These are phyloP conservation scores for Channa argus DNA, from an alignment of 2,113 vertebrate species.

Conservation along the genomic window DNA sequence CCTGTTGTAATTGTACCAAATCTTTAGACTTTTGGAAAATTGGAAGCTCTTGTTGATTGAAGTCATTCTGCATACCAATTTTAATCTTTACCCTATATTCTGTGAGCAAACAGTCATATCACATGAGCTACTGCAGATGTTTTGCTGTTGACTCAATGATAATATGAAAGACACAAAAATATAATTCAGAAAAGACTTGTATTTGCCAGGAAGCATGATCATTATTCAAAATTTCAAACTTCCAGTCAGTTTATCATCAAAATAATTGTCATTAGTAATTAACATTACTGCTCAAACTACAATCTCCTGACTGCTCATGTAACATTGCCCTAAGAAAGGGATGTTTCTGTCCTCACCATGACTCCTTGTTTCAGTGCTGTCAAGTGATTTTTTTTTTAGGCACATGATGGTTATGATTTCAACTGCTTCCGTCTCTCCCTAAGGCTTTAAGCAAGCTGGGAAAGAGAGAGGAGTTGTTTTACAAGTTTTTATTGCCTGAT, in stretches of 20 bases:
- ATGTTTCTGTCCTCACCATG: neutral
- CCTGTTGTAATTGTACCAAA: too few species aligned
- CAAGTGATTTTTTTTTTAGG: neutral
- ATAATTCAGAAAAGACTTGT: too few species aligned
- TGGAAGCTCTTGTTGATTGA: too few species aligned
- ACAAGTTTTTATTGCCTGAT: slow-evolving; percentile 14
- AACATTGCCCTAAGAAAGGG: slow-evolving; percentile 7
- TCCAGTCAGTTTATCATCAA: neutral
- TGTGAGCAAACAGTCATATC: too few species aligned
- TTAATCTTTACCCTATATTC: too few species aligned
- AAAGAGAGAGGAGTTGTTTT: neutral
- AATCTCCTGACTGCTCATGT: slow-evolving; percentile 9
- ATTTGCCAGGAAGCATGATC: neutral
- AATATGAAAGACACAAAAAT: too few species aligned
- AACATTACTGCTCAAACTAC: neutral
- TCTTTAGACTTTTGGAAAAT: too few species aligned
- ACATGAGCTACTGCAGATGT: too few species aligned
- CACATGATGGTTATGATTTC: slow-evolving; percentile 27
- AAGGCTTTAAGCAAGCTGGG: slow-evolving; percentile 6
- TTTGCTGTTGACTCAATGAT: too few species aligned
- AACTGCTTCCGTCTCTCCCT: slow-evolving; percentile 3
- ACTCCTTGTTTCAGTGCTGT: slow-evolving; percentile 14
- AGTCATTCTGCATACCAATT: too few species aligned
- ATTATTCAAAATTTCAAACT: neutral
- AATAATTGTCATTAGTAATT: neutral